A percentile compares a stretch with the other conserved stretches of the same genome.
These are phyloP conservation scores for Poeciliopsis occidentalis DNA, from an alignment of 2,113 vertebrate species.

Conservation along the genomic window DNA sequence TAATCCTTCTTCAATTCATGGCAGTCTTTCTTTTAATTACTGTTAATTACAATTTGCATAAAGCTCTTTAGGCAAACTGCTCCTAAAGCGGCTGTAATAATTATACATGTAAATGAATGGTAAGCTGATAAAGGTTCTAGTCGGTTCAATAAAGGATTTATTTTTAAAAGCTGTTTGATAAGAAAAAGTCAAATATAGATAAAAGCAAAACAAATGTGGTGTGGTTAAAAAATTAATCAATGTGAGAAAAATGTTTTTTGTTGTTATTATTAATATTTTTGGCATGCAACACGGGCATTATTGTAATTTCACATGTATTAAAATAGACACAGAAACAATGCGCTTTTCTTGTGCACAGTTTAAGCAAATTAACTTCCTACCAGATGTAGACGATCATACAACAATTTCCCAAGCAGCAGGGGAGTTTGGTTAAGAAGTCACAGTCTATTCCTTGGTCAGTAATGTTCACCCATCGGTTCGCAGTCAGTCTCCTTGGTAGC, in stretches of 20 bases:
- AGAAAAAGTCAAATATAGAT: constrained; percentile 59
- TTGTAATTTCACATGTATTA: neutral
- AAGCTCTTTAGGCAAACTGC: constrained; percentile 82
- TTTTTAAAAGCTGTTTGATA: constrained; percentile 66
- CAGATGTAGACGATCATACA: too few relatives aligned
- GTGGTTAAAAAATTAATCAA: constrained; percentile 7
- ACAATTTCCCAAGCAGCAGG: too few relatives aligned
- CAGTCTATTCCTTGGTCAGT: too few relatives aligned
- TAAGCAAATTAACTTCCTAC: too few relatives aligned
- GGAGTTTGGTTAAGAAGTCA: too few relatives aligned
- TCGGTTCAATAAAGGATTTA: constrained; percentile 20
- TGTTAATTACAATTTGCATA: constrained; percentile 88
- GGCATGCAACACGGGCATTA: neutral
- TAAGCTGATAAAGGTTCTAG: constrained; percentile 64
- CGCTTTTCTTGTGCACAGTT: too few relatives aligned
- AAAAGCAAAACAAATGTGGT: constrained; percentile 23
- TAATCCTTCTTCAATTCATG: constrained; percentile 78
- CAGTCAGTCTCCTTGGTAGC: too few relatives aligned
- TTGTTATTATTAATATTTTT: neutral
- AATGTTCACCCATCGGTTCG: too few relatives aligned
- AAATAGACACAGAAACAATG: too few relatives aligned
- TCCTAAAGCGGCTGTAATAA: constrained; percentile 80
- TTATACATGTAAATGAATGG: constrained; percentile 82
- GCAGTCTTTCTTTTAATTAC: constrained; percentile 83
- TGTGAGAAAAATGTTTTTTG: neutral